Conservation (phyloP, 2,113 vertebrate genomes). For the Melanerpes formicivorus region DNA sequence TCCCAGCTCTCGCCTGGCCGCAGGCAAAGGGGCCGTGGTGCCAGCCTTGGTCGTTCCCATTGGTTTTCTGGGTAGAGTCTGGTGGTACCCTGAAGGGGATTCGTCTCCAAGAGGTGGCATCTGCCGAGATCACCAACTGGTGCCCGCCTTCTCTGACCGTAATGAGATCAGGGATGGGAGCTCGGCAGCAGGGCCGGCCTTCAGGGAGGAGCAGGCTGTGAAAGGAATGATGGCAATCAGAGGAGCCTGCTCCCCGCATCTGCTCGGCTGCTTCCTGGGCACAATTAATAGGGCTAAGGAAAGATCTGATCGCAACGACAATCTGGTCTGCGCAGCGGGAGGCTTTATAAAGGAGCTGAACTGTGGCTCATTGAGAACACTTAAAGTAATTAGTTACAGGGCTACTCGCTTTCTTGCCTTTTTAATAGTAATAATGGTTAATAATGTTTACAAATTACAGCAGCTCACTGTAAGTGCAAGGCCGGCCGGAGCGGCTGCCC, state of each 20-base stretch:
- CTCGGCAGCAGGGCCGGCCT: constrained; percentile 67
- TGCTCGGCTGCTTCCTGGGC: constrained; percentile 77
- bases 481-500: background rate
- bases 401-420: constrained; percentile 75
- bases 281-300: constrained; percentile 80
- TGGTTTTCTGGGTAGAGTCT: constrained; percentile 52
- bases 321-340: constrained; percentile 78
- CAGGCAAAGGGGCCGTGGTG: background rate
- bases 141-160: constrained; percentile 58
- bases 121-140: constrained; percentile 57
- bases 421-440: constrained; percentile 79
- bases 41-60: constrained; percentile 48
- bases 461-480: constrained; percentile 51
- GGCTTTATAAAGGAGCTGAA: constrained; percentile 75
- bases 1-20: background rate
- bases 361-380: constrained; percentile 77
- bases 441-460: constrained; percentile 81
- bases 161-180: constrained; percentile 68
- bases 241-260: constrained; percentile 77
- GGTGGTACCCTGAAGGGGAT: constrained; percentile 64
- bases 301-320: constrained; percentile 76
- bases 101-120: constrained; percentile 63
- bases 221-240: constrained; percentile 74
- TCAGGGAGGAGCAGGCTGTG: constrained; percentile 69
- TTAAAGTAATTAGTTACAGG: constrained; percentile 81